Conservation (phyloP, 2,113 vertebrate species). For the Neoarius graeffei region DNA sequence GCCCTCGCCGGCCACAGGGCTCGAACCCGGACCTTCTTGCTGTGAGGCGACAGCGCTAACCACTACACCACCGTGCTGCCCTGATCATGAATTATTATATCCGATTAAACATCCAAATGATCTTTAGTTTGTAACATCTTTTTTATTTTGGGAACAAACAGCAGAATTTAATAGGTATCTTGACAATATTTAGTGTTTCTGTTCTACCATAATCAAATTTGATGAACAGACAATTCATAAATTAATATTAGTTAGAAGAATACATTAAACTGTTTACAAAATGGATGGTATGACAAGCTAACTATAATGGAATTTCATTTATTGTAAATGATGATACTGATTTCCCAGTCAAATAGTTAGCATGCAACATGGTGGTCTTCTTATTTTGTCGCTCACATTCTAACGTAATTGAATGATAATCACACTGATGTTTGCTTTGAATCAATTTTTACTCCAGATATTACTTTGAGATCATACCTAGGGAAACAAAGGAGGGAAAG, state of each 20-base stretch:
- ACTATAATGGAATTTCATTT: not conserved
- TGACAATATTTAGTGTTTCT: not conserved
- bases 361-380: not conserved
- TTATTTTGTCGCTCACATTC: not conserved
- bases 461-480: not conserved
- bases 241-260: not conserved
- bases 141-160: not conserved
- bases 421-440: conserved; percentile 31
- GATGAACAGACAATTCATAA: not conserved
- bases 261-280: not conserved
- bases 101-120: not conserved
- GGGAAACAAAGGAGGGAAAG: not conserved
- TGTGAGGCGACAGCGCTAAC: too few relatives aligned
- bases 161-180: not conserved
- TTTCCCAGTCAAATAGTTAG: not conserved
- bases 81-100: not conserved
- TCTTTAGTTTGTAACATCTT: not conserved
- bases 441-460: not conserved
- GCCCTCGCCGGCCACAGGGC: too few relatives aligned
- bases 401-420: not conserved
- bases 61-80: too few relatives aligned
- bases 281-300: not conserved
- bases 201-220: not conserved
- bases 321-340: not conserved
- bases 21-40: too few relatives aligned